A percentile compares a stretch with the other conserved stretches of the same genome.
These are phyloP conservation scores for Rhinolophus ferrumequinum DNA, from an alignment of 2,113 vertebrate species.

Conservation along the genomic window DNA sequence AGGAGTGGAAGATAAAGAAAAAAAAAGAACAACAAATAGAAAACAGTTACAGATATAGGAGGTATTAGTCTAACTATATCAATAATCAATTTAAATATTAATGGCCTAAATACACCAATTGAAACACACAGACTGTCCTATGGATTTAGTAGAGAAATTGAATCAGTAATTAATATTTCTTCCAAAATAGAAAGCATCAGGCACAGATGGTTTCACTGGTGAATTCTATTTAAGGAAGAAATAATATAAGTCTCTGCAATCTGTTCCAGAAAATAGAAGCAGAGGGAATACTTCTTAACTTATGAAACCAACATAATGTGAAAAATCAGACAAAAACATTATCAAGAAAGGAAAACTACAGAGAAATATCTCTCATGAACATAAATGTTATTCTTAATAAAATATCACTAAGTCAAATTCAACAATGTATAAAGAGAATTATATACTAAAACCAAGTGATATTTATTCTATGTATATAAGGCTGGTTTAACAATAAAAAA, in stretches of 20 bases:
- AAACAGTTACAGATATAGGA: not conserved
- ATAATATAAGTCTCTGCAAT: not conserved
- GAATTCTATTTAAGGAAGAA: constrained; percentile 11
- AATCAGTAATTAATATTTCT: not conserved
- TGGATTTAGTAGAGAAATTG: not conserved
- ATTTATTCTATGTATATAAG: not conserved
- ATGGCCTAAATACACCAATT: not conserved
- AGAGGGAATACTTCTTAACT: not conserved
- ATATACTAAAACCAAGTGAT: not conserved
- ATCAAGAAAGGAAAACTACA: not conserved
- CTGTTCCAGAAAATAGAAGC: not conserved
- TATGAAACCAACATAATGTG: not conserved
- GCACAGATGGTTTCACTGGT: not conserved
- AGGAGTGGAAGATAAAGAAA: not conserved
- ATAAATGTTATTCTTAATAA: not conserved
- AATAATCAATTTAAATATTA: constrained; percentile 13
- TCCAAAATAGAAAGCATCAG: not conserved
- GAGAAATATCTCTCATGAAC: not conserved
- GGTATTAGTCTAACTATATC: not conserved
- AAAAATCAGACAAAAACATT: not conserved
- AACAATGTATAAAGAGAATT: not conserved
- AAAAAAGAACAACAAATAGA: not conserved
- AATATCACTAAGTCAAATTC: not conserved
- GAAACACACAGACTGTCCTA: not conserved
- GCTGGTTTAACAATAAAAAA: not conserved